A percentile compares a stretch with the other conserved stretches of the same genome.
Evolutionary conservation across 2,113 vertebrate genomes (phyloP).

Genomic region (Ahaetulla prasina): DNA sequence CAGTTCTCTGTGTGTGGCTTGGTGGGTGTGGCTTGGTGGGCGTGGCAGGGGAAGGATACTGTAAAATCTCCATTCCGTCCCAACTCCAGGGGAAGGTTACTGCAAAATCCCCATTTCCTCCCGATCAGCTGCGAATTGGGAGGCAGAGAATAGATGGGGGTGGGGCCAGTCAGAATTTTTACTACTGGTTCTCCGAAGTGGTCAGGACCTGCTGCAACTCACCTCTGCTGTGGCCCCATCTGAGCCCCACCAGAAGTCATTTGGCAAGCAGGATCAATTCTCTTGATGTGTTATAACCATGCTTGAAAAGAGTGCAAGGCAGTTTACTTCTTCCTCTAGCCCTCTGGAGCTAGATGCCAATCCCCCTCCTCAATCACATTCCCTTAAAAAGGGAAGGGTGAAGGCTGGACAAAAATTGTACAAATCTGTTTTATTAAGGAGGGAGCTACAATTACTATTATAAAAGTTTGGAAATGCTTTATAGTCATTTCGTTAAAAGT

Average conservation of each 20-base stretch:
- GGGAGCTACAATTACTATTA: background rate
- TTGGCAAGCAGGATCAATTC: background rate
- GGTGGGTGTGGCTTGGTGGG: too few relatives aligned
- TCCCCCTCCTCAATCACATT: background rate
- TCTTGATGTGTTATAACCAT: background rate
- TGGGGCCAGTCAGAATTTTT: too few relatives aligned
- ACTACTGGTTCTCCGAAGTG: too few relatives aligned
- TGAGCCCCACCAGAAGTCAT: background rate
- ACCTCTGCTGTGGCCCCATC: background rate
- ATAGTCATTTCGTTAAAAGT: background rate
- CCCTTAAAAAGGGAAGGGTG: background rate
- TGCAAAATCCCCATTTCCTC: too few relatives aligned
- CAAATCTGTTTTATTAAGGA: background rate
- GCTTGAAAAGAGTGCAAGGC: background rate
- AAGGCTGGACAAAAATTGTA: background rate
- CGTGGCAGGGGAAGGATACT: too few relatives aligned
- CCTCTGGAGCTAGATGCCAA: background rate
- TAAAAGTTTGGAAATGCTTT: background rate
- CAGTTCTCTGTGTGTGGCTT: too few relatives aligned
- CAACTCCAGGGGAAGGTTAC: too few relatives aligned
- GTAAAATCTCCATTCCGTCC: too few relatives aligned
- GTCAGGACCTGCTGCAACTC: too few relatives aligned
- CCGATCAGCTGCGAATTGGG: too few relatives aligned
- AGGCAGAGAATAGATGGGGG: too few relatives aligned
- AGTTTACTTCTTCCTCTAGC: background rate